Base-by-base conservation (phyloP, 2,797 vertebrate species). In the Amblyraja radiata region DNA sequence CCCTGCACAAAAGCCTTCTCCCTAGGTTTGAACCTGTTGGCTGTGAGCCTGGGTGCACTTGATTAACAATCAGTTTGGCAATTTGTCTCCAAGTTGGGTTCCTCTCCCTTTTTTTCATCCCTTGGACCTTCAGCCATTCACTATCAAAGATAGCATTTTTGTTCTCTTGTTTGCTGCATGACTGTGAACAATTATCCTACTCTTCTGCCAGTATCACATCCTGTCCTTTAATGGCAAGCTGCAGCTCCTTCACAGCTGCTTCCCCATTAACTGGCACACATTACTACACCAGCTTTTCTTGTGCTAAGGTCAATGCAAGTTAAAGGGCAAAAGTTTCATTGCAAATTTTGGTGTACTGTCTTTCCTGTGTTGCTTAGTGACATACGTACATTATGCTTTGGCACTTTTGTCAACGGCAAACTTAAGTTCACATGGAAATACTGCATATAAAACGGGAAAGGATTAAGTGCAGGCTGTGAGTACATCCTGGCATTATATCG, bases 161-260 rank as follows among this genome's bases (percentile, higher is more conserved):
- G 80, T 83, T 86, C 83, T 63, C 63, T 58, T 86, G 58, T 86
- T 28, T 65, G 13, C 83, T 65, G 28, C 18, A 13, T 63, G 58
- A 32, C 58, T 86, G 23, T 84, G 83, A 86, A 86, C 83, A 86
- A 86, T 86, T 86, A 63, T 13, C 28, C 25, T 10, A 86, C 58
- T 86, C 63, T 86, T 63, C 83, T 63, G 83, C 58, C 83, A 86
- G 28, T 61, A 86, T 16, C 58, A 86, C 83, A 86, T 63, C 83
- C n/a, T 32, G 6, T n/a, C 83, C 83, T 86, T 32, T 65, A 86
- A 65, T 86, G 58, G 83, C 61, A 86, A 65, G 58, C 11, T 63
- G 61, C 63, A 86, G 58, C 13, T 28, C 58, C 18, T 86, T 86
- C n/a, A 86, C 58, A n/a, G 16, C 61, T 63, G 58, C 14, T 65